Evolutionary conservation across 2,113 vertebrate species (phyloP).

Genomic region (Alouatta palliata): DNA sequence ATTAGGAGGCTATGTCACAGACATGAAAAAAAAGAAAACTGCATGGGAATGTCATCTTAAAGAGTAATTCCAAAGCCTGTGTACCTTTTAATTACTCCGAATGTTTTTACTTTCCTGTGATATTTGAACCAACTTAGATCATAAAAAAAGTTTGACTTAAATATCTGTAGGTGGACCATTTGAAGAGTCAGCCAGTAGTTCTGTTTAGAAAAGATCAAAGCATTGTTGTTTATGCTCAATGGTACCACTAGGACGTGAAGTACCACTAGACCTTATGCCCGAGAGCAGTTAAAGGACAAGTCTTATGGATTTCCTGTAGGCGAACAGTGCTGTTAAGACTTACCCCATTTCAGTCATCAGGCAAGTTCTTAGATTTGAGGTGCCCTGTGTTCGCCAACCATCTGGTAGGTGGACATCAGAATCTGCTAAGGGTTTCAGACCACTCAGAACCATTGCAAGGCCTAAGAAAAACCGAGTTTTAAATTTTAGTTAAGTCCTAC

Average conservation of each 20-base stretch:
- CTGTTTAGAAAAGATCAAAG: background rate
- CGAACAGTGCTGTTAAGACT: background rate
- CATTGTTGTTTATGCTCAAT: background rate
- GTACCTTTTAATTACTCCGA: constrained; percentile 2
- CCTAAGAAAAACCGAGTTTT: background rate
- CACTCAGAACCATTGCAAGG: background rate
- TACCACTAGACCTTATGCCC: background rate
- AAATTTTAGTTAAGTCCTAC: background rate
- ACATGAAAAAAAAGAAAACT: background rate
- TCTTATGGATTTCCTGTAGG: background rate
- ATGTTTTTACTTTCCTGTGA: constrained; percentile 18
- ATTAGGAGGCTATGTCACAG: no score
- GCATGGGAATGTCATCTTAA: background rate
- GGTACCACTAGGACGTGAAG: background rate
- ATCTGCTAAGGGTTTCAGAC: background rate
- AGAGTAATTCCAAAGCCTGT: constrained; percentile 13
- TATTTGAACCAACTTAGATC: background rate
- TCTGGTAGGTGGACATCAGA: background rate
- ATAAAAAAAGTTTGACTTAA: background rate
- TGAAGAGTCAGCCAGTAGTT: no score
- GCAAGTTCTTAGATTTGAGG: background rate
- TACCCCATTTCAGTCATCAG: background rate
- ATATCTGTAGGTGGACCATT: background rate
- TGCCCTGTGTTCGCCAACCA: background rate
- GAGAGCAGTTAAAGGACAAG: background rate